Percentiles rank a stretch among this genome's conserved stretches.
These are phyloP conservation scores for Melinaea marsaeus DNA, from an alignment of 2,888 invertebrate genomes.

Conservation along the genomic window DNA sequence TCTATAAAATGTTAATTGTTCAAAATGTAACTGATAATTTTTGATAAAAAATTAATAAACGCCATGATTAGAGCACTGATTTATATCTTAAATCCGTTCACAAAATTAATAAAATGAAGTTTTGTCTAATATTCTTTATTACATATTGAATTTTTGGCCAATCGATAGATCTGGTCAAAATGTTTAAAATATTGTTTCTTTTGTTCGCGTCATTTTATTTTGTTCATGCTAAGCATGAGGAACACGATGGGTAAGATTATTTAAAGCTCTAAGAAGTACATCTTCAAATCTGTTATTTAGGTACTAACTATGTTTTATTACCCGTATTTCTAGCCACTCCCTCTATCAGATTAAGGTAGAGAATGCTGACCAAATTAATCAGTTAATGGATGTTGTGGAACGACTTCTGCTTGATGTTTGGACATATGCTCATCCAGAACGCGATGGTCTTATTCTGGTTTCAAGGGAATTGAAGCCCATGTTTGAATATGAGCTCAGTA, in stretches of 20 bases:
- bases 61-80: not conserved
- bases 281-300: not conserved
- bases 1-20: too few species aligned
- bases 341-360: slow-evolving; percentile 39
- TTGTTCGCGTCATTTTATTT: slow-evolving; percentile 36
- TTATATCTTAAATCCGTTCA: slow-evolving; percentile 2
- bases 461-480: slow-evolving; percentile 38
- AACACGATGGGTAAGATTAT: slow-evolving; percentile 54
- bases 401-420: slow-evolving; percentile 47
- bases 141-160: slow-evolving; percentile 2
- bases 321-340: slow-evolving; percentile 34
- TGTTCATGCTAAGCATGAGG: slow-evolving; percentile 53
- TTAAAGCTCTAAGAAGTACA: not conserved
- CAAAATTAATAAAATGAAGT: not conserved
- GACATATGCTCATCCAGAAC: slow-evolving; percentile 40
- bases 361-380: slow-evolving; percentile 33
- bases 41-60: slow-evolving; percentile 1
- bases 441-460: slow-evolving; percentile 43
- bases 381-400: slow-evolving; percentile 43
- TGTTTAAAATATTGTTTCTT: slow-evolving; percentile 39
- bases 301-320: not conserved
- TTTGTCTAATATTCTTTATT: not conserved
- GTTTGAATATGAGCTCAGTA: slow-evolving; percentile 47
- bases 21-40: not conserved
- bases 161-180: slow-evolving; percentile 20